Percentiles rank a stretch among this genome's conserved stretches.
Conservation (phyloP, 1,140 invertebrate species). For the Cotesia typhae region DNA sequence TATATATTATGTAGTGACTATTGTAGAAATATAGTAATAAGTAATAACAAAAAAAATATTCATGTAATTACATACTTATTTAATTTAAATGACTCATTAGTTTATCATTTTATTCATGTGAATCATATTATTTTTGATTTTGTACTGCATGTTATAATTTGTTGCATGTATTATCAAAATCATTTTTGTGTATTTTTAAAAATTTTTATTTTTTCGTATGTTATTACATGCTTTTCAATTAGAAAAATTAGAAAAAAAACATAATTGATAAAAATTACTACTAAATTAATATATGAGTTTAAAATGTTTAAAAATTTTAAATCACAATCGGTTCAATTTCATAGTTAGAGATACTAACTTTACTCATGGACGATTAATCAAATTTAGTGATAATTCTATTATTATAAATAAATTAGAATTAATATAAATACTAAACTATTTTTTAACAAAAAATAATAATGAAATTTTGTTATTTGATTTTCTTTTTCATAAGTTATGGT, state of each 20-base stretch:
- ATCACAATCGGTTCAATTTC: neutral
- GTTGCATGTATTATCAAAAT: neutral
- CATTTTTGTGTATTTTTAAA: slow-evolving; percentile 4
- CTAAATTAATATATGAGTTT: neutral
- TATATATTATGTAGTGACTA: no score
- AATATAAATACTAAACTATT: no score
- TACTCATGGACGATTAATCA: neutral
- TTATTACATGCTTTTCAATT: neutral
- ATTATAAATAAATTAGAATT: no score
- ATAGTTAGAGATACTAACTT: neutral
- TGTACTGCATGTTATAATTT: neutral
- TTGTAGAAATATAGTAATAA: no score
- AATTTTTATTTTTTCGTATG: neutral
- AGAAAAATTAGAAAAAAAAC: neutral
- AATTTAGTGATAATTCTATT: neutral
- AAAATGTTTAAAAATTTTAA: neutral
- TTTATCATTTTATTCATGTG: neutral
- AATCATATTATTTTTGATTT: neutral
- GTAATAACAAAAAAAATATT: no score
- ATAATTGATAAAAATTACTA: no score
- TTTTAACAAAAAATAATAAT: slow-evolving; percentile 17
- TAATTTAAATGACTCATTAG: neutral
- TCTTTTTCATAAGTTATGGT: slow-evolving; percentile 57
- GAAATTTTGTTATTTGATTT: slow-evolving; percentile 47
- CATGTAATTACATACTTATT: no score